phyloP scores from a whole-genome alignment of 2,888 invertebrate genomes.

The Lampropteryx suffumata region DNA sequence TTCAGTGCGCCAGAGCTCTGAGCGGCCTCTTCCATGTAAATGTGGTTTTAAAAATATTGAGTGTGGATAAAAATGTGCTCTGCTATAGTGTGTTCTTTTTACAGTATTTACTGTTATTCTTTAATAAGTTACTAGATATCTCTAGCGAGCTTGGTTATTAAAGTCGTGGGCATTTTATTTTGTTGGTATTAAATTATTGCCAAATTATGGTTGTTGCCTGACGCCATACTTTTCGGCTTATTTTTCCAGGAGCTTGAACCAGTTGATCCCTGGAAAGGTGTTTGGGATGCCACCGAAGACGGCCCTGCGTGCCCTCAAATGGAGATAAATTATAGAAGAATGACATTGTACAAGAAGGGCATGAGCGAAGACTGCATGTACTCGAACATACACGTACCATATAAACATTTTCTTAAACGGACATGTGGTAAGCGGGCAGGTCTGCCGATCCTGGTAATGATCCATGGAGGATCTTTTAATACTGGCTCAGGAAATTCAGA shows the following conservation, averaged over 20 bases:
- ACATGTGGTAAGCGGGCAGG: background rate
- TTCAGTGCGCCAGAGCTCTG: no score
- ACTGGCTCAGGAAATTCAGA: constrained; percentile 26
- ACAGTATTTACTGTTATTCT: no score
- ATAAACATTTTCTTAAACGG: background rate
- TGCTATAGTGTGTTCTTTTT: no score
- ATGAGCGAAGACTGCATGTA: constrained; percentile 49
- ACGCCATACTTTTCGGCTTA: no score
- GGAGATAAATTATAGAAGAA: constrained; percentile 45
- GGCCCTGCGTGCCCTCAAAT: constrained; percentile 81
- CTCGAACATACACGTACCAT: constrained; percentile 35
- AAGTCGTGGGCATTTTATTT: no score
- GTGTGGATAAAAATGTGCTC: no score
- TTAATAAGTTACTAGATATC: no score
- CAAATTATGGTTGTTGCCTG: no score
- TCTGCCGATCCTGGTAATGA: constrained; percentile 27
- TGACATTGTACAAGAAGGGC: constrained; percentile 26
- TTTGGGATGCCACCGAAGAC: constrained; percentile 74
- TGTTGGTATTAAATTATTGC: no score
- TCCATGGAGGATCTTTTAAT: constrained; percentile 28
- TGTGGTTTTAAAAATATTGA: no score
- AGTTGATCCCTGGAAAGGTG: constrained; percentile 60
- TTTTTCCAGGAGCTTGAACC: constrained; percentile 37
- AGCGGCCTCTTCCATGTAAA: no score
- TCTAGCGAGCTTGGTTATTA: no score